These are phyloP conservation scores for Phylloscopus whistleri DNA, from an alignment of 2,113 vertebrate genomes.

Conservation along the genomic window DNA sequence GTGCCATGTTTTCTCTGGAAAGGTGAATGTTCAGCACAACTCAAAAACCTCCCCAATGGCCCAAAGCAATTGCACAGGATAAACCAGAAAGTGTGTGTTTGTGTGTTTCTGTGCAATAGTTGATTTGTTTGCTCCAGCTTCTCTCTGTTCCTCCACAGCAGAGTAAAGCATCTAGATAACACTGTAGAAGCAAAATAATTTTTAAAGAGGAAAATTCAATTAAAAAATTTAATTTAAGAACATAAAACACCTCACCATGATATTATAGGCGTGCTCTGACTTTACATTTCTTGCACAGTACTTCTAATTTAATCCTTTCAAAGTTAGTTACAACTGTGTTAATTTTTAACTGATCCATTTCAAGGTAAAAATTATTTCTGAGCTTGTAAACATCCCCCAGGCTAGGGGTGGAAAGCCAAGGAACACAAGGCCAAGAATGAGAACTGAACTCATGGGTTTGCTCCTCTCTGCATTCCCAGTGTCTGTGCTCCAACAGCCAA, in stretches of 20 bases:
- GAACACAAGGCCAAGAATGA: neutral
- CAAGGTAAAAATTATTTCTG: neutral
- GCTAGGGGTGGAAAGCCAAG: neutral
- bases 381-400: neutral
- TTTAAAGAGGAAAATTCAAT: neutral
- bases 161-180: neutral
- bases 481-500: neutral
- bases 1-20: neutral
- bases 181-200: neutral
- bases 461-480: neutral
- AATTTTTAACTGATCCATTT: slow-evolving; percentile 6
- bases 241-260: neutral
- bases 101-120: neutral
- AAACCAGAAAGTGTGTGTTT: neutral
- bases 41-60: neutral
- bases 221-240: neutral
- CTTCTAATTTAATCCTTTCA: neutral
- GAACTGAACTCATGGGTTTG: neutral
- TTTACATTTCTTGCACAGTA: neutral
- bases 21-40: neutral
- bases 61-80: neutral
- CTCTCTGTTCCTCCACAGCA: neutral
- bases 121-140: neutral
- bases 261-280: neutral
- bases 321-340: neutral